These are phyloP conservation scores for Drosophila neotestacea DNA, from an alignment of 2,888 invertebrate genomes.

Conservation along the genomic window DNA sequence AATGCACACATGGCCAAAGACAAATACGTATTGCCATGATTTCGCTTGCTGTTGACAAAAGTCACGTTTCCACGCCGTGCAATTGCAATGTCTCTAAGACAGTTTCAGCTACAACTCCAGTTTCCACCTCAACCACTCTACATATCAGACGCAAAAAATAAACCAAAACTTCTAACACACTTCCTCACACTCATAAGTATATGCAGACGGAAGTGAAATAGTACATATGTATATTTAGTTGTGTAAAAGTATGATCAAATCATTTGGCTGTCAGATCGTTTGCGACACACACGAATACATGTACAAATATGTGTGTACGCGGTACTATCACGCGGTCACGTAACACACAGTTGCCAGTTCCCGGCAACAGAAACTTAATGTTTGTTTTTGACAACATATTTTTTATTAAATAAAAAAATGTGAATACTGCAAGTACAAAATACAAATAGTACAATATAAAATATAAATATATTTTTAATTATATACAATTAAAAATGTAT, in stretches of 20 bases:
- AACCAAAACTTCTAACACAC: slow-evolving; percentile 18
- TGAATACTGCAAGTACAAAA: slow-evolving; percentile 31
- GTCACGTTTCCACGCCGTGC: slow-evolving; percentile 42
- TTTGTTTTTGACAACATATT: slow-evolving; percentile 45
- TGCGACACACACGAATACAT: slow-evolving; percentile 23
- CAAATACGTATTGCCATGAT: slow-evolving; percentile 1
- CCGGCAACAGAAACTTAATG: slow-evolving; percentile 36
- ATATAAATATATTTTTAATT: slow-evolving; percentile 13
- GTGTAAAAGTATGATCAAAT: slow-evolving; percentile 26
- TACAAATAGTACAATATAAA: slow-evolving; percentile 12
- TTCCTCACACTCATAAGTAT: slow-evolving; percentile 26
- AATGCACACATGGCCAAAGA: background rate
- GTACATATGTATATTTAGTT: background rate
- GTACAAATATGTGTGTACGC: background rate
- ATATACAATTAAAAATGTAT: slow-evolving; percentile 4
- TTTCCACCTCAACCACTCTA: background rate
- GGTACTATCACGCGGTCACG: slow-evolving; percentile 45
- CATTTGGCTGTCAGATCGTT: slow-evolving; percentile 42
- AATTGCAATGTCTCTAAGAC: slow-evolving; percentile 13
- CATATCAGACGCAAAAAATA: slow-evolving; percentile 39
- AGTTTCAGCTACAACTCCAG: slow-evolving; percentile 7
- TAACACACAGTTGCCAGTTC: slow-evolving; percentile 43
- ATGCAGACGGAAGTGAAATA: background rate
- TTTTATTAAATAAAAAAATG: slow-evolving; percentile 39
- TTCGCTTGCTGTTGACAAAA: slow-evolving; percentile 26